Evolutionary conservation across 2,888 invertebrate genomes (phyloP), one percentile per base, ranked within the genome.

Genomic region (Cyclophora albipunctata): DNA sequence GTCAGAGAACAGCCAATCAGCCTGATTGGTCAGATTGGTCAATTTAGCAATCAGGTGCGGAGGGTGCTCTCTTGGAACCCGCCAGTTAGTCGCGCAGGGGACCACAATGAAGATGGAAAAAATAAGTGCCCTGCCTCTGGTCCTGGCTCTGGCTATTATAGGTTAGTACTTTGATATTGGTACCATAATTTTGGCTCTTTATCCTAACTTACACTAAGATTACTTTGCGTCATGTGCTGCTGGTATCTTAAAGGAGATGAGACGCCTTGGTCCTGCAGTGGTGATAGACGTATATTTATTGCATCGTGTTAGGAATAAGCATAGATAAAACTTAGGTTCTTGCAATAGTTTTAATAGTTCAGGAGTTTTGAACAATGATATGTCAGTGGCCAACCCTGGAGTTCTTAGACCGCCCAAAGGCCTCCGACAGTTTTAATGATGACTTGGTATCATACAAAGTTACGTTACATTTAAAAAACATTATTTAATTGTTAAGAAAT

Each of bases 21-120:
- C 53, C 47, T 64, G 67, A 84, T 83, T 82, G 84, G 67, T 59
- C 47, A 64, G 67, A 84, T 83, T 82, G 84, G 67, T 59, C 81
- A 84, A 84, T 86, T 86, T 80, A 75, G 54, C 78, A 84, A 85
- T 84, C 71, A 78, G 73, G 71, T 72, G 65, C 59, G 47, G 55
- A 56, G 59, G 58, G 62, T 55, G 55, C 55, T 5, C 43, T 20
- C 34, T 43, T 6, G 34, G 4, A 54, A 64, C 63, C 65, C 53
- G 58, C 50, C 47, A 49, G 52, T 47, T 59, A 59, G 58, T 63
- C 57, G 52, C 55, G 54, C 20, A 20, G 57, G 52, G 57, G 51
- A 60, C 58, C 57, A 61, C 37, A 41, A 57, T 37, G 47, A 53
- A 47, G 47, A 59, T 57, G 59, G 58, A 55, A 48, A 61, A 57